Base-by-base conservation (phyloP, 2,113 vertebrate genomes). In the Epinephelus lanceolatus region DNA sequence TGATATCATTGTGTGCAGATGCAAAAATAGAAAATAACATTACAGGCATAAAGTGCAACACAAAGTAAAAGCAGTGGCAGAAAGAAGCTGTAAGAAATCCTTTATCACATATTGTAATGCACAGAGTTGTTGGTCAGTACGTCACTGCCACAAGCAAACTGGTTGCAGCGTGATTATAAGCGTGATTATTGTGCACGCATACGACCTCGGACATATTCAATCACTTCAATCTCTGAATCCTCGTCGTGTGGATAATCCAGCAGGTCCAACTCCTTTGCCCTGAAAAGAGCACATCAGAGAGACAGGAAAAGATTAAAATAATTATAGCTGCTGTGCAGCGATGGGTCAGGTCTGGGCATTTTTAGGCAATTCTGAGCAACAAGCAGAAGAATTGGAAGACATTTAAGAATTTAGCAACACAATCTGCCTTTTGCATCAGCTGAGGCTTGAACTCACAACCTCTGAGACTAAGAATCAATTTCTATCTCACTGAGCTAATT, bases 201-300 rank as follows among this genome's bases (percentile, higher is more conserved):
- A 3, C 8, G 6, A 14, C 1, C 0, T 81, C 23, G 23, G 19
- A 1, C 1, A 61, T 49, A 33, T 23, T 51, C 33, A 3, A 13
- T 25, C 0, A 77, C 11, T 14, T 71, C 1, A 51, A 19, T 10
- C 1, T 2, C 0, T 6, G 27, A 1, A 2, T 33, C 27, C 4
- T 80, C 14, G 0, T 71, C 18, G 2, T 7, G 21, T 60, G 13
- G 11, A 61, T 61, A 1, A 13, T 76, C 12, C 23, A 47, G 1
- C 60, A 84, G 7, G n/a, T 83, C 63, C 18, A 62, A 1, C 23
- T 84, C 83, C 71, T 92, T 90, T 18, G 81, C 11, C 67, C 92
- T 93, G 18, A 83, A 85, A 61, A 1, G 23, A 77, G n/a, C 25
- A 68, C 40, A 83, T 47, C 1, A 73, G 21, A 71, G 23, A 71